Base-by-base conservation (phyloP, 2,888 invertebrate genomes). In the Seira sanloemensis region DNA sequence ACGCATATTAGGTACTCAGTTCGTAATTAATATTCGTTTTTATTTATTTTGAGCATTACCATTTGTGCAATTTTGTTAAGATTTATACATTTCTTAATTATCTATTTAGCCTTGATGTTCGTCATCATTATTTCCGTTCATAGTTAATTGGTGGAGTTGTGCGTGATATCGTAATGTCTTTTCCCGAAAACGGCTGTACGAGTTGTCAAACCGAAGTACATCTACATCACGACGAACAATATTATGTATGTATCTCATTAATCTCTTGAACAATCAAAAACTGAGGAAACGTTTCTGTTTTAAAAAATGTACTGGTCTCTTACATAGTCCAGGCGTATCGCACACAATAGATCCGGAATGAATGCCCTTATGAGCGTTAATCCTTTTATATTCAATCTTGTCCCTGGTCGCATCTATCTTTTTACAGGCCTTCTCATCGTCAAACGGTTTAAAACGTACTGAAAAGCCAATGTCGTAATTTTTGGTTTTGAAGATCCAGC, bases 171-270 rank as follows among this genome's bases (percentile, higher is more conserved):
- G 27, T 1, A 87, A 18, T 9, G 65, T 71, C 50, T 87, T 87
- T 9, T 54, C 65, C 9, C 87, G 74, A 1, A 86, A 19, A 27
- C 75, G 25, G 50, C 86, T 86, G 77, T 84, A 86, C 0, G 78
- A 67, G 54, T 87, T 87, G 58, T 81, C 80, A 62, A 81, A 81
- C 0, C 37, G 54, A 2, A 69, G 19, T 2, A 66, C 26, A 18
- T 83, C 69, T 78, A n/a, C 37, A 18, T 7, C 27, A 76, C 21
- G 37, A 19, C 4, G 46, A 54, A 50, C 2, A 67, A 68, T 27
- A 50, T 19, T 16, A 50, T 24, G 37, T 26, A 23, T 9, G 1
- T 25, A 23, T 58, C n/a, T n/a, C 54, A 7, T 9, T 25, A 16
- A 16, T 5, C 19, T 18, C n/a, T n/a, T n/a, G n/a, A n/a, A n/a